Evolutionary conservation across 2,797 vertebrate species (phyloP), one percentile per base, ranked within the genome.

Genomic region (Phalanger gymnotis): DNA sequence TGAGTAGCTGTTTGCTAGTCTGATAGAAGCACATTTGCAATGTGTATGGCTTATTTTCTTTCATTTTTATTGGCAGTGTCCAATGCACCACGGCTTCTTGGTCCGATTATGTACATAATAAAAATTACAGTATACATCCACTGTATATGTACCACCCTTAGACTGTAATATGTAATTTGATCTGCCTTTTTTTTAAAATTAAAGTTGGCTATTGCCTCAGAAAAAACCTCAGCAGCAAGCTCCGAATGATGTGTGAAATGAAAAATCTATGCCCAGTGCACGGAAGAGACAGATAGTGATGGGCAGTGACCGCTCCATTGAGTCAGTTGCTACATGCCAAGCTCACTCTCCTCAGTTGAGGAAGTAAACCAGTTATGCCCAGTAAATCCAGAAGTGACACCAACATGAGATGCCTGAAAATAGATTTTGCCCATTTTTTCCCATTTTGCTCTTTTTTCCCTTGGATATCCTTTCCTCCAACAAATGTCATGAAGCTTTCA

Each of bases 71-170:
- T 5, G 30, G 56, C 14, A 13, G 1, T 22, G 30, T 53, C 5
- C 54, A 40, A 28, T 13, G 28, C 66, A 52, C 30, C n/a, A 0
- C 0, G 0, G 40, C 34, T 31, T 61, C 61, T 31, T 2, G 73
- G 40, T 87, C 40, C 10, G 10, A 51, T 87, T 87, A 87, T 87
- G 73, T 87, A 0, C 10, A n/a, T 12, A 12, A 47, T 6, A 52
- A 13, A 22, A 90, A 55, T 2, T 3, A 4, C 4, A 3, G 56
- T 2, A 1, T 56, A 27, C 51, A 1, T 90, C 40, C 52, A 27
- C 10, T 3, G 0, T 16, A 6, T 0, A 6, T 5, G 27, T 11
- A 16, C 55, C 13, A 6, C 0, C 66, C 2, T 0, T 5, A 22
- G 0, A 11, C 51, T 73, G 11, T 28, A 22, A 0, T 0, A 0